Conservation (phyloP, 2,888 invertebrate species). For the Arge pagana region DNA sequence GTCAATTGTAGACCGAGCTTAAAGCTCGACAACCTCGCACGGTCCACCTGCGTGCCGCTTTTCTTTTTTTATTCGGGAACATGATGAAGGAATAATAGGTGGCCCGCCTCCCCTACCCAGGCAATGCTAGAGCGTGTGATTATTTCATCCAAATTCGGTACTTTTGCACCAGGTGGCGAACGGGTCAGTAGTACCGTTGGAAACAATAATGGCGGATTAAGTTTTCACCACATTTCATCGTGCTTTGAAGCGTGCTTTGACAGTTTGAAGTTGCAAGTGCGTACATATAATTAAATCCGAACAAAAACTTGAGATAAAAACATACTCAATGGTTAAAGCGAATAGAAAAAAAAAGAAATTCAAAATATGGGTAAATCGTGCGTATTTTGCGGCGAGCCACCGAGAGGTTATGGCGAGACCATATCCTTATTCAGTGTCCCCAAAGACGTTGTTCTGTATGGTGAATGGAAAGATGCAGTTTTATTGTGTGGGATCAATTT, state of each 20-base stretch:
- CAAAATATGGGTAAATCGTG: background rate
- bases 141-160: background rate
- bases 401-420: constrained; percentile 5
- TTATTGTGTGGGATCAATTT: background rate
- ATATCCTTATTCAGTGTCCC: constrained; percentile 2
- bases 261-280: background rate
- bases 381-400: background rate
- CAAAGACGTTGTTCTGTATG: background rate
- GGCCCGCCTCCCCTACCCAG: background rate
- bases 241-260: background rate
- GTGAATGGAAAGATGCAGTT: background rate
- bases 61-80: no score
- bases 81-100: background rate
- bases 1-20: no score
- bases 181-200: background rate
- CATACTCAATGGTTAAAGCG: background rate
- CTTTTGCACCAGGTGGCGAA: constrained; percentile 2
- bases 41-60: no score
- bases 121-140: background rate
- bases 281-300: background rate
- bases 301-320: background rate
- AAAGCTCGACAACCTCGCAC: no score
- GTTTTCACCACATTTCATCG: no score
- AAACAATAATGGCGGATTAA: constrained; percentile 2
- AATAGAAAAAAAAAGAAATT: background rate